A percentile compares a stretch with the other conserved stretches of the same genome.
These are phyloP conservation scores for Heterodera filipjevi DNA, from an alignment of 2,888 invertebrate species.

Conservation along the genomic window DNA sequence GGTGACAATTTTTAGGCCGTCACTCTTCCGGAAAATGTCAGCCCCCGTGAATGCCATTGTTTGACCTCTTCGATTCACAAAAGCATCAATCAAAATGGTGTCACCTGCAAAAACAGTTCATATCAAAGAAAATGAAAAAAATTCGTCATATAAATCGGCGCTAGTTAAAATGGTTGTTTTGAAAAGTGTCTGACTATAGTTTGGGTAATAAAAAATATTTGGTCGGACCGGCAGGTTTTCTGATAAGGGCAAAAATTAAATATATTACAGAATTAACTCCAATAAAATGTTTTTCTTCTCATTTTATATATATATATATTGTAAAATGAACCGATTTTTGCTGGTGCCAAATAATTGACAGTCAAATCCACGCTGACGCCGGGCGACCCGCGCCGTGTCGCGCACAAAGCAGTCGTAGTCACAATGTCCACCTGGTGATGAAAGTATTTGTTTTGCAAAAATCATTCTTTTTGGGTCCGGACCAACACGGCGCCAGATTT, in stretches of 20 bases:
- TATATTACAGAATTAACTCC: no score
- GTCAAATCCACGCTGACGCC: conserved; percentile 84
- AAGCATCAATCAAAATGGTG: conserved; percentile 78
- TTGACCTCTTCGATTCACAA: conserved; percentile 78
- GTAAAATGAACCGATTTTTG: conserved; percentile 37
- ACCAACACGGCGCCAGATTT: no score
- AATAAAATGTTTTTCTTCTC: no score
- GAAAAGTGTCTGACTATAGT: no score
- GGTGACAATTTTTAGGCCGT: conserved; percentile 76
- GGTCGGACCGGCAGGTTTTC: no score
- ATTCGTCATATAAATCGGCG: no score
- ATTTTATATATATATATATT: no score
- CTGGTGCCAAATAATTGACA: conserved; percentile 67
- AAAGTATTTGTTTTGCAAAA: neutral
- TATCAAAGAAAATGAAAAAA: no score
- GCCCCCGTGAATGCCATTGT: conserved; percentile 82
- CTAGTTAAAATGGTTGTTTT: no score
- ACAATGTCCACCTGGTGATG: conserved; percentile 46
- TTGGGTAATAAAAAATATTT: no score
- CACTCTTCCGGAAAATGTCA: conserved; percentile 77
- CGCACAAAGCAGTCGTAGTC: conserved; percentile 56
- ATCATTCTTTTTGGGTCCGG: no score
- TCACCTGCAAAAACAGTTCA: conserved; percentile 71
- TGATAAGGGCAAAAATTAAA: no score
- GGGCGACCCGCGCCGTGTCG: conserved; percentile 68